These are phyloP conservation scores for Aporophyla lueneburgensis DNA, from an alignment of 2,888 invertebrate genomes.

Conservation along the genomic window DNA sequence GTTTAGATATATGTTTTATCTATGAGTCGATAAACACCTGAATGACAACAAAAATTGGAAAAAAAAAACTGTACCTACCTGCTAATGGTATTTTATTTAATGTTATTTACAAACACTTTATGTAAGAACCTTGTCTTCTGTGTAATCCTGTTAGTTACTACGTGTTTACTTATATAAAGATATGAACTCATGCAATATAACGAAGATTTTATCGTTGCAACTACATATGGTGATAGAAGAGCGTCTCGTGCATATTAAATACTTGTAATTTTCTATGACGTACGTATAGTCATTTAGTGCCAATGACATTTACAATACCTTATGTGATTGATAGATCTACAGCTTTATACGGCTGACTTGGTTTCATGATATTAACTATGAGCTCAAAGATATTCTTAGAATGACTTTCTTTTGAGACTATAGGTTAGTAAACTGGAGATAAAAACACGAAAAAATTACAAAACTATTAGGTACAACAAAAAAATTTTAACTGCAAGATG, in stretches of 20 bases:
- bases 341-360: not conserved
- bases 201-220: slow-evolving; percentile 16
- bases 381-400: not conserved
- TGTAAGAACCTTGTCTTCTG: slow-evolving; percentile 24
- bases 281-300: not conserved
- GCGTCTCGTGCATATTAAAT: slow-evolving; percentile 41
- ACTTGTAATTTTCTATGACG: slow-evolving; percentile 31
- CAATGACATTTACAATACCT: not conserved
- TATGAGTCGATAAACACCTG: not conserved
- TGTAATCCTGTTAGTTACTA: slow-evolving; percentile 50
- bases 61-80: not conserved
- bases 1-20: slow-evolving; percentile 11
- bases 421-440: not conserved
- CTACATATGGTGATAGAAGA: slow-evolving; percentile 15
- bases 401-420: not conserved
- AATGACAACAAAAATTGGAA: not conserved
- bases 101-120: slow-evolving; percentile 39
- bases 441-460: not conserved
- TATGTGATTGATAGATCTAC: not conserved
- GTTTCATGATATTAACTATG: not conserved
- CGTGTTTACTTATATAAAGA: slow-evolving; percentile 41
- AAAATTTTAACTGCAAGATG: not conserved
- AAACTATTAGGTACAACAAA: not conserved
- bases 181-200: slow-evolving; percentile 45
- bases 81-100: slow-evolving; percentile 31